Conservation (phyloP, 2,888 invertebrate species). For the Aromia moschata region DNA sequence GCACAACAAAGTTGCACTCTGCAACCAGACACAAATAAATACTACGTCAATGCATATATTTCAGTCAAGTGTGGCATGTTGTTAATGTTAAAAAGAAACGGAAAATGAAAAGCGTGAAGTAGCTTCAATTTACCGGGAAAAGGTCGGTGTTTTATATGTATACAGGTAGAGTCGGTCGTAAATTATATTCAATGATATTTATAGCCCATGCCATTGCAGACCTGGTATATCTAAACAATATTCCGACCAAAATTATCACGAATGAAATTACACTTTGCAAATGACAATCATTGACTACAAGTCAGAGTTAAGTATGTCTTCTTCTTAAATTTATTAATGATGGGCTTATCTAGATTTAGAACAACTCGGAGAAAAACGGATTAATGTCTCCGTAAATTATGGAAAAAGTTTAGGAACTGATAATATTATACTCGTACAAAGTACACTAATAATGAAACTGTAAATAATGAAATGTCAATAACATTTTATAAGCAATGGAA, state of each 20-base stretch:
- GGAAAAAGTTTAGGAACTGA: too few species aligned
- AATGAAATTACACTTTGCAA: conserved; percentile 27
- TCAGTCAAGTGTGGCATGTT: conserved; percentile 36
- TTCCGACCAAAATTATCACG: conserved; percentile 40
- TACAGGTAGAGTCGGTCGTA: conserved; percentile 58
- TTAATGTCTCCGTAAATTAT: too few species aligned
- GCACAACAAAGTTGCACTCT: conserved; percentile 49
- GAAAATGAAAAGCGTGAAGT: conserved; percentile 43
- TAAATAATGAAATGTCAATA: too few species aligned
- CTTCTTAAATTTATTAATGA: too few species aligned
- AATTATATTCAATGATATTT: conserved; percentile 63
- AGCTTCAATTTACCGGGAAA: conserved; percentile 46
- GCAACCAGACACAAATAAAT: conserved; percentile 42
- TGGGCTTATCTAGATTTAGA: too few species aligned
- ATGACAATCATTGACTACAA: conserved; percentile 13
- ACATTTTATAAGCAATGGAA: too few species aligned
- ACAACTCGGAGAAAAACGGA: too few species aligned
- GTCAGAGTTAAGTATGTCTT: conserved; percentile 17
- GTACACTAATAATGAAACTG: too few species aligned
- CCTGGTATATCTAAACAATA: conserved; percentile 59
- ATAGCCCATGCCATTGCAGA: conserved; percentile 58
- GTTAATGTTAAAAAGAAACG: conserved; percentile 41
- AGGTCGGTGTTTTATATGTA: conserved; percentile 53
- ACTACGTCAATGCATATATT: conserved; percentile 35
- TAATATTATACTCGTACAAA: too few species aligned